A percentile compares a stretch with the other conserved stretches of the same genome.
Evolutionary conservation across 2,888 invertebrate species (phyloP).

Genomic region (Megalurothrips usitatus): DNA sequence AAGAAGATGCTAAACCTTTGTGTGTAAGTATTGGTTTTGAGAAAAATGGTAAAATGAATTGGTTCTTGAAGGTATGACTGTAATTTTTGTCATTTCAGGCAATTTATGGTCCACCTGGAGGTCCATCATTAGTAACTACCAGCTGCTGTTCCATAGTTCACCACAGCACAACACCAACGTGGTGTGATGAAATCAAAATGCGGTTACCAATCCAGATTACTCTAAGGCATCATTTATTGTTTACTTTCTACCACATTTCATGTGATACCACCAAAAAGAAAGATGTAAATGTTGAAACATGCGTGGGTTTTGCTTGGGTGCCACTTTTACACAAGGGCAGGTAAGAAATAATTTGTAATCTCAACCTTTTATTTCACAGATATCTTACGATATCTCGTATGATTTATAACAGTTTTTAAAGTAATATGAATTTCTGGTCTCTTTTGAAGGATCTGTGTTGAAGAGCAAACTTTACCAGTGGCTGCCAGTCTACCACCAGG

Average conservation of each 20-base stretch:
- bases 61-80: too few species aligned
- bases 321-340: constrained; percentile 76
- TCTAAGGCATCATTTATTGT: constrained; percentile 83
- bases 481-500: constrained; percentile 83
- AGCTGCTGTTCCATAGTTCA: constrained; percentile 72
- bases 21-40: constrained; percentile 54
- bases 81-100: constrained; percentile 51
- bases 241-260: constrained; percentile 93
- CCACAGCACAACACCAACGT: constrained; percentile 82
- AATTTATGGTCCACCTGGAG: constrained; percentile 68
- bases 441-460: constrained; percentile 65
- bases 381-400: constrained; percentile 21
- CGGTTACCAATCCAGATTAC: constrained; percentile 81
- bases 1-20: constrained; percentile 63
- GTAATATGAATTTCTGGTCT: constrained; percentile 33
- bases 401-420: constrained; percentile 30
- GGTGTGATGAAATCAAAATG: constrained; percentile 93
- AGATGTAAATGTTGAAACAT: constrained; percentile 70
- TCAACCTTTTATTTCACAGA: not conserved
- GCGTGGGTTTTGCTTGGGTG: constrained; percentile 93
- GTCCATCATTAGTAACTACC: constrained; percentile 60
- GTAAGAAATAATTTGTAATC: constrained; percentile 42
- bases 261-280: constrained; percentile 79
- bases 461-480: constrained; percentile 77
- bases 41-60: not conserved